A percentile compares a stretch with the other conserved stretches of the same genome.
Evolutionary conservation across 2,113 vertebrate genomes (phyloP).

Genomic region (Pipra filicauda): DNA sequence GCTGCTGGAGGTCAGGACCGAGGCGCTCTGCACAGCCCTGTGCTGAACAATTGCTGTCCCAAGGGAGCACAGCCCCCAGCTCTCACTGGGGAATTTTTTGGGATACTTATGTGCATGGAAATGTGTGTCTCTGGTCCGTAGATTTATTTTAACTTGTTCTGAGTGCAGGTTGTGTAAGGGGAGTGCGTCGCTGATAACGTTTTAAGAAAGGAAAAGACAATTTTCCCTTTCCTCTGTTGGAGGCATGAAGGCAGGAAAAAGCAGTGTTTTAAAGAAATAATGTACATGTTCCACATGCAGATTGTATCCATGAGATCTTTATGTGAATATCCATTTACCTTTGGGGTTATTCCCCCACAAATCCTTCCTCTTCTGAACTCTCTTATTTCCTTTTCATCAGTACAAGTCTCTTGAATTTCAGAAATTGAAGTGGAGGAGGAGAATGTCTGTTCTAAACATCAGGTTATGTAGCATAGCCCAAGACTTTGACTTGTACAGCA

Average conservation of each 20-base stretch:
- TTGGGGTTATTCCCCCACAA: not conserved
- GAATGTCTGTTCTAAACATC: not conserved
- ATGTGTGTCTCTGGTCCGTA: not conserved
- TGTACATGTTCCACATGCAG: accelerated
- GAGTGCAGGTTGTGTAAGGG: not conserved
- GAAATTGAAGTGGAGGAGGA: not conserved
- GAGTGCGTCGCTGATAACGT: not conserved
- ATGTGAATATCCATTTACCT: not conserved
- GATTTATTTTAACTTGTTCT: not conserved
- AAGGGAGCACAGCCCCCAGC: not conserved
- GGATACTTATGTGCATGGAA: not conserved
- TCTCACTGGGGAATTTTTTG: not conserved
- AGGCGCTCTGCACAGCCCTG: not conserved
- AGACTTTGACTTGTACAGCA: not conserved
- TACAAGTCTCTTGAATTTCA: not conserved
- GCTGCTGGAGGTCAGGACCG: not conserved
- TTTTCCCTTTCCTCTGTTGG: not conserved
- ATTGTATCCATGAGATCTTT: not conserved
- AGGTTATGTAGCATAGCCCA: not conserved
- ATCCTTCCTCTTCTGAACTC: not conserved
- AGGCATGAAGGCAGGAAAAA: not conserved
- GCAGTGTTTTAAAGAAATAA: not conserved
- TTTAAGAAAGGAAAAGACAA: not conserved
- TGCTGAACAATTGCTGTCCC: not conserved
- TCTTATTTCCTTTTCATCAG: not conserved